Base-by-base conservation (phyloP, 2,888 invertebrate species). In the Dasysyrphus albostriatus region DNA sequence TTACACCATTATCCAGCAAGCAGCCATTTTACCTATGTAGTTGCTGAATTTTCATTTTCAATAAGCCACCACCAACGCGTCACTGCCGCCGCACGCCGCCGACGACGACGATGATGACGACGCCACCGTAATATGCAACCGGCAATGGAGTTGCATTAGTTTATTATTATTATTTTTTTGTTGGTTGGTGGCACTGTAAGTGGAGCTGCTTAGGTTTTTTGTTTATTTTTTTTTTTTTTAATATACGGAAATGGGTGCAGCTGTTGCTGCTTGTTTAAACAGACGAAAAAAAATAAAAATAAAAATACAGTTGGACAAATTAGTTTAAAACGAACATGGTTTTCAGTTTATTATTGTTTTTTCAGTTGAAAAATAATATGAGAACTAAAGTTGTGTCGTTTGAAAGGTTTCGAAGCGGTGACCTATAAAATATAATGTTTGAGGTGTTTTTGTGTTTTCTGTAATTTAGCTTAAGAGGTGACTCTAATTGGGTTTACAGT, bases 241-340 rank as follows among this genome's bases (percentile, higher is more conserved):
- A 10, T 16, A 37, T 67, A 44, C 85, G 85, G 85, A 85, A 85
- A 69, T 74, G 63, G 85, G 85, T 82, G 85, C 85, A 85, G 82
- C 82, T 81, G 72, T 29, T 61, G 67, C 37, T 49, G 49, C 42
- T 44, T 82, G 58, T 69, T 77, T 61, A 69, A 74, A 82, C 32
- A 47, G 12, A 34, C 29, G 29, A 65, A 47, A 1, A 7, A 24
- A 42, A 14, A 39, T 24, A 44, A 14, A 44, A 1, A 29, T 73
- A 39, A 67, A 76, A 76, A 76, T 72, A 69, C 85, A 77, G 76
- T 85, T 78, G 82, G 74, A 74, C 85, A 85, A 85, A 85, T 85
- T 82, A 82, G 85, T 82, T 49, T 73, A 56, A 85, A 76, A 59
- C 76, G 73, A 65, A 77, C 72, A 70, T 58, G 75, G 72, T 78